A percentile compares a stretch with the other conserved stretches of the same genome.
These are phyloP conservation scores for Pristionchus japonicus DNA, from an alignment of 2,888 invertebrate species.

Conservation along the genomic window DNA sequence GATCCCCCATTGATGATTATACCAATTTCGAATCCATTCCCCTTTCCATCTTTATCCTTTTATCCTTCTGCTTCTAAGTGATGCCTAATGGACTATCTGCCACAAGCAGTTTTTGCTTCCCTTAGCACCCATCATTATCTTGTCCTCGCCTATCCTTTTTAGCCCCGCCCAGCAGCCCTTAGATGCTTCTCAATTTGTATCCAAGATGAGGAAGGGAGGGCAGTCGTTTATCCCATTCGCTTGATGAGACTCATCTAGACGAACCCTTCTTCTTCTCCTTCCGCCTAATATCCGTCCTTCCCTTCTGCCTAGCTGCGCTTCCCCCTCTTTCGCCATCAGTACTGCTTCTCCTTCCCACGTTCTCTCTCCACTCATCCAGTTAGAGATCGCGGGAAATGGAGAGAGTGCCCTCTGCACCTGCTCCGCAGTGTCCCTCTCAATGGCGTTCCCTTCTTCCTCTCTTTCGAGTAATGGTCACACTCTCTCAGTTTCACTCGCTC, in stretches of 20 bases:
- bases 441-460: not conserved
- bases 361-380: not conserved
- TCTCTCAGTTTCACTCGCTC: not conserved
- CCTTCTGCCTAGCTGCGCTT: conserved; percentile 25
- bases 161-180: not conserved
- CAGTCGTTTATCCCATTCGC: not conserved
- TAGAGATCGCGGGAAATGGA: not conserved
- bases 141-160: not conserved
- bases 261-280: not conserved
- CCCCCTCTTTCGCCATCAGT: not conserved
- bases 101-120: too few relatives aligned
- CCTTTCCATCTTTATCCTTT: too few relatives aligned
- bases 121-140: not conserved
- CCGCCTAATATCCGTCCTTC: not conserved
- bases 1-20: too few relatives aligned
- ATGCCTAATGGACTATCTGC: too few relatives aligned
- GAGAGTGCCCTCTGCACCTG: not conserved
- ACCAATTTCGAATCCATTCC: too few relatives aligned
- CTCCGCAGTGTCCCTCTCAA: not conserved
- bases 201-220: not conserved
- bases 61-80: too few relatives aligned
- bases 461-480: not conserved
- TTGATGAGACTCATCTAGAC: not conserved
- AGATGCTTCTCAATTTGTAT: not conserved
- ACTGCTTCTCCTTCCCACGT: not conserved